Base-by-base conservation (phyloP, 2,797 vertebrate genomes). In the Enteromius argenteus region DNA sequence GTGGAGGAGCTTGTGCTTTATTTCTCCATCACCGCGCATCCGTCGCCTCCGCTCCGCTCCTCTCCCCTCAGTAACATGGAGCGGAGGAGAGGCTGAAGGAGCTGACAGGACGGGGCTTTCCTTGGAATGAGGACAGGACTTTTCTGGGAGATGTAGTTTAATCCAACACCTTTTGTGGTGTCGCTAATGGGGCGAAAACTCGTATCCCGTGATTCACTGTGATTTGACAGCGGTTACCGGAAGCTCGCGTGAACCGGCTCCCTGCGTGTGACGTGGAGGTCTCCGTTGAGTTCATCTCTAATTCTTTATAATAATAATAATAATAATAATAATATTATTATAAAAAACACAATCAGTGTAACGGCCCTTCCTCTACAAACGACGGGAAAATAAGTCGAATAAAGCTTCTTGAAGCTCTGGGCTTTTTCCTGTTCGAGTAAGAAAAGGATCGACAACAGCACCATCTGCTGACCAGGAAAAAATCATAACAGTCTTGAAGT, bases 191-290 rank as follows among this genome's bases (percentile, higher is more conserved):
- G 0, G 1, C 0, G 17, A 64, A 58, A 73, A 83, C 75, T 80
- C 85, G 5, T 21, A 2, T 42, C 83, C 87, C 85, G 51, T 85
- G 30, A 85, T 2, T 51, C 85, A 35, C 9, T n/a, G 35, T 1
- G 73, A 30, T 71, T 58, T 60, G 84, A 39, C 68, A 8, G n/a
- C 19, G 79, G n/a, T 82, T 56, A 19, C 78, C 85, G 84, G 85
- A 86, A 86, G 58, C 37, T 44, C 15, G 17, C 4, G 23, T 51
- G 32, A 23, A 87, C 67, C 30, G 67, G 44, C 1, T 79, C 4
- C 14, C 11, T 83, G 74, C 51, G 79, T 11, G 74, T 88, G 87
- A 88, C 85, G 87, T 88, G 87, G 87, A 88, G 85, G 51, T 72
- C 14, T 76, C 19, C 2, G 3, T 66, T 42, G 13, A 15, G 2